phyloP scores from a whole-genome alignment of 2,888 invertebrate species.

The Lasioglossum leucozonium region DNA sequence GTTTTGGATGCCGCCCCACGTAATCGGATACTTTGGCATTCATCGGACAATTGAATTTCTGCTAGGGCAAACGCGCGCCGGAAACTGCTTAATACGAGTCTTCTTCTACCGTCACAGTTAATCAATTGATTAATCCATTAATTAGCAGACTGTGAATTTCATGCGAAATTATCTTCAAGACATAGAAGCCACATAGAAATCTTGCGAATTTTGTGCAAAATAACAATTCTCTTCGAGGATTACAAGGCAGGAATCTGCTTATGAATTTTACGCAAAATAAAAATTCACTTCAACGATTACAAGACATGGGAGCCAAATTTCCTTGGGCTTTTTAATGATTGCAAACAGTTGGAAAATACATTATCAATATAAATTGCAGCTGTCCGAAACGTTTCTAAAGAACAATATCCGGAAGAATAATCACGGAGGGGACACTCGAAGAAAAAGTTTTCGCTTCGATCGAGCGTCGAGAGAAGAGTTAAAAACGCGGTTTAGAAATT shows the following conservation, averaged over 20 bases:
- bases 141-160: background rate
- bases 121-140: background rate
- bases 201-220: too few relatives aligned
- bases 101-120: background rate
- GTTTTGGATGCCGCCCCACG: background rate
- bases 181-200: too few relatives aligned
- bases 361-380: too few relatives aligned
- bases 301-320: too few relatives aligned
- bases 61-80: slow-evolving; percentile 24
- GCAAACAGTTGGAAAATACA: too few relatives aligned
- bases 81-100: background rate
- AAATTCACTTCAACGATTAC: too few relatives aligned
- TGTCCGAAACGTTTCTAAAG: too few relatives aligned
- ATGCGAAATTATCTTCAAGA: background rate
- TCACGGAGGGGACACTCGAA: background rate
- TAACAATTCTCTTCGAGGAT: too few relatives aligned
- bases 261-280: too few relatives aligned
- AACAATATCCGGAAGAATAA: too few relatives aligned
- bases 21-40: background rate
- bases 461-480: background rate
- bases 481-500: background rate
- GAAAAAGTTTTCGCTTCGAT: background rate
- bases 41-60: slow-evolving; percentile 49
- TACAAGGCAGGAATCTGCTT: too few relatives aligned
- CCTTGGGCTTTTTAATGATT: too few relatives aligned